Evolutionary conservation across 2,797 vertebrate species (phyloP), one percentile per base, ranked within the genome.

Genomic region (Siniperca obscura): DNA sequence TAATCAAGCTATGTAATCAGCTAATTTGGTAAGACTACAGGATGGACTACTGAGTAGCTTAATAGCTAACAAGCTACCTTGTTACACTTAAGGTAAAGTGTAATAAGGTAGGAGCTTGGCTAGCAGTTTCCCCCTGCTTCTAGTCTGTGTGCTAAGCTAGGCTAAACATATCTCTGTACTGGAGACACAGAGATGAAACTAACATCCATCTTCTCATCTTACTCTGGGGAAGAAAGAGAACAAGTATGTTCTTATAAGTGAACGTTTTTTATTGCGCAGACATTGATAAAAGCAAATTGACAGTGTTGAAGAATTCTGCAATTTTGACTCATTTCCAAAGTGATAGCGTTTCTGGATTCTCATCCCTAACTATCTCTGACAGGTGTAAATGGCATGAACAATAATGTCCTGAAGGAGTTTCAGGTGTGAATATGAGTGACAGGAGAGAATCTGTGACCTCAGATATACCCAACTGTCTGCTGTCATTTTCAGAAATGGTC

Each of bases 381-480:
- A 76, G 67, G 72, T 19, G 22, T 48, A 3, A 67, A 61, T 25
- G 40, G 27, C 59, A 69, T 46, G 52, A 76, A 69, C 9, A 65
- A 8, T 3, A 12, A 55, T 27, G 57, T 76, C 70, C 77, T 52
- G 76, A 74, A 73, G 70, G 68, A 70, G 76, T 52, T 83, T 77
- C 61, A 48, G 76, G 57, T 70, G 52, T 36, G 38, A 61, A 56
- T 27, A 3, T 9, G 42, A 82, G 14, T 6, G 44, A 56, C 30
- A 50, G 50, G 36, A 10, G 42, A 73, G 16, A 12, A 42, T 61
- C 14, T 16, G 42, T 22, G 17, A 53, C 61, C 69, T 56, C 21
- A 27, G 21, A 30, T 52, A 30, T 76, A 27, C 57, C 7, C 25
- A 10, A 2, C 38, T 10, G 17, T 46, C 25, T 14, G 21, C 34